phyloP scores from a whole-genome alignment of 2,113 vertebrate species.

The Zosterops borbonicus region DNA sequence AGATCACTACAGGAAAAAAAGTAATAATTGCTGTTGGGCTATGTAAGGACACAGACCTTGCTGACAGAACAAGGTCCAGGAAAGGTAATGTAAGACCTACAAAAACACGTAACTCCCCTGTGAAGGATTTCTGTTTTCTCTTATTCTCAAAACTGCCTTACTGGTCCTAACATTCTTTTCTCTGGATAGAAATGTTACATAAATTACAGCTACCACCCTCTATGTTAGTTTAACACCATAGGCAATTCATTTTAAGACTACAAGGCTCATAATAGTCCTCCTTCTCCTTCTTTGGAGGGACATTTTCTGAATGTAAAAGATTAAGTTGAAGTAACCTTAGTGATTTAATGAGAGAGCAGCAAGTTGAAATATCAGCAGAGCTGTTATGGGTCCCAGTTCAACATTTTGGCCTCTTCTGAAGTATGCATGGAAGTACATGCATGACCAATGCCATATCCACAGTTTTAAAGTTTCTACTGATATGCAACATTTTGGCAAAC shows the following conservation, averaged over 20 bases:
- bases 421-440: background rate
- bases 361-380: background rate
- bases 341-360: background rate
- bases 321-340: background rate
- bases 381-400: background rate
- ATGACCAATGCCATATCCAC: background rate
- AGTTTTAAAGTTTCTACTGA: background rate
- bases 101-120: background rate
- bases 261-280: background rate
- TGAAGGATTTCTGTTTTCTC: background rate
- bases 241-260: background rate
- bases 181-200: background rate
- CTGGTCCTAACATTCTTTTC: background rate
- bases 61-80: background rate
- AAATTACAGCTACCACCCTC: background rate
- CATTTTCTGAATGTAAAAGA: background rate
- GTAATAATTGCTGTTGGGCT: slow-evolving; percentile 9
- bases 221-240: background rate
- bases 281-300: background rate
- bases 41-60: background rate
- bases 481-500: background rate
- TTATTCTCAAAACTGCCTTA: background rate
- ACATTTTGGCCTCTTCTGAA: background rate
- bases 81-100: background rate
- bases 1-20: background rate